Base-by-base conservation (phyloP, 2,113 vertebrate genomes). In the Callopanchax toddi region DNA sequence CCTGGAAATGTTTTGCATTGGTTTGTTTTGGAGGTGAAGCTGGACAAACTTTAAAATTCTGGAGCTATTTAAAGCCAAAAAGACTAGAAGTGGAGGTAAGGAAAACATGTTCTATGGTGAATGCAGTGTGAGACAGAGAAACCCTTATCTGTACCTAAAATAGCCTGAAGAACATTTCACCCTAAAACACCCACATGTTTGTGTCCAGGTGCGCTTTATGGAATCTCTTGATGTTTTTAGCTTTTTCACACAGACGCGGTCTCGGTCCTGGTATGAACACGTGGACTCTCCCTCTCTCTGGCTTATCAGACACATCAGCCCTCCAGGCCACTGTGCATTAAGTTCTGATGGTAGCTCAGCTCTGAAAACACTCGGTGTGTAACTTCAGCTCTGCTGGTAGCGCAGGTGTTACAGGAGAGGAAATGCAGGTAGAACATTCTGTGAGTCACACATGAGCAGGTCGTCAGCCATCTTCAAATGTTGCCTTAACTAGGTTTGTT, bases 301-400 rank as follows among this genome's bases (percentile, higher is more conserved):
- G 56, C 16, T n/a, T 58, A 48, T 72, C 69, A 44, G 43, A 73
- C 61, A 69, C 45, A 72, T 53, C 17, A n/a, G 45, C 42, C 67
- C n/a, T 53, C 8, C 12, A 7, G 59, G 45, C 63, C 45, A 18
- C 15, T 55, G 23, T n/a, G 13, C 34, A 34, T 60, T 51, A 55
- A 45, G 54, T 6, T 65, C 21, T 49, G 40, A 62, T 29, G 20
- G 44, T 25, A 34, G 37, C 29, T 32, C 11, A 57, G 32, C 45
- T 34, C 36, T 29, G 29, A 50, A 68, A 55, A 53, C 32, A 44
- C 23, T 26, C 52, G 11, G 11, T 42, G 50, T 70, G 15, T 8
- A 15, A 45, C 45, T 20, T 0, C 1, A 26, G 34, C 13, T 34
- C 50, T 65, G 74, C 61, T 49, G 74, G 74, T 77, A 46, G 36